These are phyloP conservation scores for Nasonia longicornis DNA, from an alignment of 1,140 invertebrate genomes.

Conservation along the genomic window DNA sequence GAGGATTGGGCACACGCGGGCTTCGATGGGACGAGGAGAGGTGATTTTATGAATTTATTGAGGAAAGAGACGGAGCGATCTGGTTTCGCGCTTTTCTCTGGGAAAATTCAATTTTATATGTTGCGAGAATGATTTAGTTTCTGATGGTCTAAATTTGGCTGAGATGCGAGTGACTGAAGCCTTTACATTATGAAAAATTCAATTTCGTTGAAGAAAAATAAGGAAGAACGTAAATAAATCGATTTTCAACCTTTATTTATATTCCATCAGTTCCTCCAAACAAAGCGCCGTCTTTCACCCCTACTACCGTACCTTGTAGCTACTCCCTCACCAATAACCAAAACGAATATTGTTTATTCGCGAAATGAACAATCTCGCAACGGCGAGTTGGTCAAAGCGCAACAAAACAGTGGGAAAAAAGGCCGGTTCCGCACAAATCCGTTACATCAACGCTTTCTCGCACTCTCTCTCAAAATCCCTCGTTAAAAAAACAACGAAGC, in stretches of 20 bases:
- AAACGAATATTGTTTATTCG: constrained; percentile 14
- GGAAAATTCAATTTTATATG: too few relatives aligned
- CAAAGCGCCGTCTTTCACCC: too few relatives aligned
- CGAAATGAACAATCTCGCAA: constrained; percentile 13
- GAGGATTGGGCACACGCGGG: background rate
- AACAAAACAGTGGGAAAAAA: constrained; percentile 19
- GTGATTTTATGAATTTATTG: background rate
- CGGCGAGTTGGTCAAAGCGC: background rate
- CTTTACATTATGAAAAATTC: too few relatives aligned
- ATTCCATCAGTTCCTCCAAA: too few relatives aligned
- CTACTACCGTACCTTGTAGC: too few relatives aligned
- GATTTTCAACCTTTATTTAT: too few relatives aligned
- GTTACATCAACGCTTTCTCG: constrained; percentile 17
- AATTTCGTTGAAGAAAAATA: too few relatives aligned
- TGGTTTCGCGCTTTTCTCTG: background rate
- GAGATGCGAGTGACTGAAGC: too few relatives aligned
- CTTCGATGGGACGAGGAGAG: background rate
- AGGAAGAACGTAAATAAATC: too few relatives aligned
- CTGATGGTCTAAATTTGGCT: too few relatives aligned
- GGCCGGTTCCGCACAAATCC: background rate
- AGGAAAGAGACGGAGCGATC: background rate
- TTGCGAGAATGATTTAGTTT: too few relatives aligned
- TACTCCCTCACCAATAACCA: background rate
- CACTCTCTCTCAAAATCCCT: background rate
- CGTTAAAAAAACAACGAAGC: constrained; percentile 5